Evolutionary conservation across 2,888 invertebrate species (phyloP).

Genomic region (Crocallis elinguaria): DNA sequence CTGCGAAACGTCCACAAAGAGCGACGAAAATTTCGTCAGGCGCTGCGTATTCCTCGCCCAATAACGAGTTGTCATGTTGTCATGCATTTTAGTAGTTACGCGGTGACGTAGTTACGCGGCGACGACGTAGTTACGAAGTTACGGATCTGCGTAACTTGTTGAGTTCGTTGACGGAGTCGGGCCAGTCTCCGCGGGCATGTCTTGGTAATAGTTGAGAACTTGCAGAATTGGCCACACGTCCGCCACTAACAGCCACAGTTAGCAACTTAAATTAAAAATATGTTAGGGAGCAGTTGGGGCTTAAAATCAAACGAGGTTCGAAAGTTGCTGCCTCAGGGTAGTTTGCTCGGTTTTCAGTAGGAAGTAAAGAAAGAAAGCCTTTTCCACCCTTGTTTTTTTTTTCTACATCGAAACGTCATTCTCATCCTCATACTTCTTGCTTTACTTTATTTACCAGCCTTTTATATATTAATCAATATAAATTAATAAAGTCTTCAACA

Average conservation of each 20-base stretch:
- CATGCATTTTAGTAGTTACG: constrained; percentile 1
- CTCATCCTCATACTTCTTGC: no score
- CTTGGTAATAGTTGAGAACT: background rate
- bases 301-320: background rate
- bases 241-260: constrained; percentile 1
- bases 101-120: background rate
- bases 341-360: background rate
- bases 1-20: constrained; percentile 12
- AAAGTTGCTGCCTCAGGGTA: background rate
- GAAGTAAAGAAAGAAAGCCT: no score
- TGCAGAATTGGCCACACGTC: background rate
- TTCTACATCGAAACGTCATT: no score
- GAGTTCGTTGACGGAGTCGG: constrained; percentile 4
- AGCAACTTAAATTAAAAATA: constrained; percentile 18
- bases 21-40: constrained; percentile 30
- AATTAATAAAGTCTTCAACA: no score
- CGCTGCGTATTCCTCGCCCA: constrained; percentile 11
- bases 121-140: background rate
- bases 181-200: background rate
- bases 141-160: constrained; percentile 7
- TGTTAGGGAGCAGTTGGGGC: background rate
- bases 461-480: no score
- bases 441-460: no score
- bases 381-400: no score
- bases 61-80: constrained; percentile 14